A percentile compares a stretch with the other conserved stretches of the same genome.
These are phyloP conservation scores for Xestia rhomboidea DNA, from an alignment of 2,888 invertebrate species.

Conservation along the genomic window DNA sequence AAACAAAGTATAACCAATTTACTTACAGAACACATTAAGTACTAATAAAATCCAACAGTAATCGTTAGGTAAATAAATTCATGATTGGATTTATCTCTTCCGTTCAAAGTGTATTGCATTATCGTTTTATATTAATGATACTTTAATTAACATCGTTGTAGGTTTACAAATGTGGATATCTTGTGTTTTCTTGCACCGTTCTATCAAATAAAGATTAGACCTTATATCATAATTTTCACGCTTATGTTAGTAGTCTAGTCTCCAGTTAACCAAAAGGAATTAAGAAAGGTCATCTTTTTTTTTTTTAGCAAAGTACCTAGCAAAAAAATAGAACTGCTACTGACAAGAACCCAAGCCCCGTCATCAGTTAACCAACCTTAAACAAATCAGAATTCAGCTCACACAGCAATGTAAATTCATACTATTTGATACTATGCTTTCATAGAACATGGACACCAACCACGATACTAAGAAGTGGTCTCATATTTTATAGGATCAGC, in stretches of 20 bases:
- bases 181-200: background rate
- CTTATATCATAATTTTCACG: background rate
- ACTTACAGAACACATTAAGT: background rate
- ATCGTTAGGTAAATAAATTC: slow-evolving; percentile 36
- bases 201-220: background rate
- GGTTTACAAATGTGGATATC: background rate
- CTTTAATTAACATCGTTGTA: slow-evolving; percentile 16
- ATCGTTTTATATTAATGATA: slow-evolving; percentile 13
- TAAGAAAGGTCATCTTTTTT: too few relatives aligned
- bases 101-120: slow-evolving; percentile 26
- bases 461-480: slow-evolving; percentile 20
- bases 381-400: slow-evolving; percentile 35
- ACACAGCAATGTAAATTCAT: slow-evolving; percentile 34
- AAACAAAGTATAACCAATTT: slow-evolving; percentile 8
- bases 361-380: background rate
- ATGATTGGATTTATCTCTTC: slow-evolving; percentile 35
- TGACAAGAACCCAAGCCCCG: slow-evolving; percentile 1
- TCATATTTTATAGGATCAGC: slow-evolving; percentile 42
- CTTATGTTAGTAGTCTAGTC: background rate
- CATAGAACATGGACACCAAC: slow-evolving; percentile 46
- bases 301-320: too few relatives aligned
- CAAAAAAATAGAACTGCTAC: background rate
- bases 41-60: slow-evolving; percentile 4
- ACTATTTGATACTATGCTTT: slow-evolving; percentile 38
- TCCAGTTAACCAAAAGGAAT: background rate